A percentile compares a stretch with the other conserved stretches of the same genome.
Conservation (phyloP, 2,113 vertebrate genomes). For the Macroglossus sobrinus region DNA sequence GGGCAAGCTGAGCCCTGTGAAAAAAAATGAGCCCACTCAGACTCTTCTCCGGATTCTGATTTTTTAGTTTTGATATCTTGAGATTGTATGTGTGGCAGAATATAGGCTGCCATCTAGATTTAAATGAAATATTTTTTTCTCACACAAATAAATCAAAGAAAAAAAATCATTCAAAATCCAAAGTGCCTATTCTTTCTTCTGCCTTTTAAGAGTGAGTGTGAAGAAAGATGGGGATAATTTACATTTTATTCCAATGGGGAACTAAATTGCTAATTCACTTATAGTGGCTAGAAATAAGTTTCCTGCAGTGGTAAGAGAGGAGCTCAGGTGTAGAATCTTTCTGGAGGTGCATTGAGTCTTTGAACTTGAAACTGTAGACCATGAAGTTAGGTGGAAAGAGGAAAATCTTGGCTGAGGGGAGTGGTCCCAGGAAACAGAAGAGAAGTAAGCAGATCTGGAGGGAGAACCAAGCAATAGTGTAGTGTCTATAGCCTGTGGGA, state of each 20-base stretch:
- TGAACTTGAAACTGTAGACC: neutral
- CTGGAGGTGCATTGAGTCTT: neutral
- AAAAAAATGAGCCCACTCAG: neutral
- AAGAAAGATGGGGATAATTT: neutral
- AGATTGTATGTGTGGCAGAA: neutral
- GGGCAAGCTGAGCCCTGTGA: neutral
- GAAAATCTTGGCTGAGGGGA: neutral
- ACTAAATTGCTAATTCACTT: neutral
- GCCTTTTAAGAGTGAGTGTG: neutral
- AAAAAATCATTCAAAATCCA: neutral
- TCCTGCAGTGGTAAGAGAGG: neutral
- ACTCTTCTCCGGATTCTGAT: neutral
- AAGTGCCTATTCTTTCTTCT: neutral
- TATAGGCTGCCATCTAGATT: neutral
- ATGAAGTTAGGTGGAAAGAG: neutral
- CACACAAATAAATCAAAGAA: neutral
- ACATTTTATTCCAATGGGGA: neutral
- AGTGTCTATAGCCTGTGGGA: neutral
- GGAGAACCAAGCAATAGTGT: neutral
- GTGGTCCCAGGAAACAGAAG: neutral
- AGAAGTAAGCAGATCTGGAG: neutral
- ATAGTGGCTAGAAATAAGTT: conserved; percentile 2
- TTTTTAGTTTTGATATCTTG: neutral
- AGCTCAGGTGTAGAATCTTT: neutral
- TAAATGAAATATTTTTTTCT: neutral